Evolutionary conservation across 2,888 invertebrate species (phyloP).

Genomic region (Polymixis flavicincta): DNA sequence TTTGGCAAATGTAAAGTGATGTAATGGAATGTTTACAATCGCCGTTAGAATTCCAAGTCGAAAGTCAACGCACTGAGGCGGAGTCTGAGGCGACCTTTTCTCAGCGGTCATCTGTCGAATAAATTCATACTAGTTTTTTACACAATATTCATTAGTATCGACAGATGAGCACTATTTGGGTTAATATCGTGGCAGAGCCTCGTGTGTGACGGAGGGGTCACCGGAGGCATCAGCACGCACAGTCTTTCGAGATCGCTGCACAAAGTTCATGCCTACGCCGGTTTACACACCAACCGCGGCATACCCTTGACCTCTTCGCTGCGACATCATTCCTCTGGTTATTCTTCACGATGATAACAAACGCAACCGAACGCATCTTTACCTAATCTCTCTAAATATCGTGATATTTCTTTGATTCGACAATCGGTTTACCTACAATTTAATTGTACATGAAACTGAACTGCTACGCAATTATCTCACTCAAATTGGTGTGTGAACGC

Average conservation of each 20-base stretch:
- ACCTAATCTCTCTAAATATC: constrained; percentile 47
- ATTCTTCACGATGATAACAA: constrained; percentile 58
- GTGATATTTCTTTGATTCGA: constrained; percentile 55
- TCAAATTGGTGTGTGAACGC: constrained; percentile 24
- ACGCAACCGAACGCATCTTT: constrained; percentile 32
- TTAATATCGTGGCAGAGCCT: constrained; percentile 46
- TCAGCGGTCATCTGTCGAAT: constrained; percentile 49
- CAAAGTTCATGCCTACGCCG: constrained; percentile 56
- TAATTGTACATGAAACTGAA: constrained; percentile 25
- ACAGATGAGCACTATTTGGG: constrained; percentile 45
- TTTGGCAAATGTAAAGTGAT: constrained; percentile 42
- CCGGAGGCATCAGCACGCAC: constrained; percentile 30
- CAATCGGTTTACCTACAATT: constrained; percentile 23
- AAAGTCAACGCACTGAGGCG: constrained; percentile 67
- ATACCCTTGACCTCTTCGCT: constrained; percentile 69
- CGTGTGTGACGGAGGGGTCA: constrained; percentile 45
- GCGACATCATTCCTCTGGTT: constrained; percentile 68
- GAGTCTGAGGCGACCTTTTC: constrained; percentile 65
- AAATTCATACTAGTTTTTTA: constrained; percentile 48
- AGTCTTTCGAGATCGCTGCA: constrained; percentile 48
- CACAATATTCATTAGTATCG: constrained; percentile 58
- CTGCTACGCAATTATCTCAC: constrained; percentile 19
- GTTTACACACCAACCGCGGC: constrained; percentile 46
- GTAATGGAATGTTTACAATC: constrained; percentile 56
- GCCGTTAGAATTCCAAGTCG: constrained; percentile 49